Conservation (phyloP, 2,888 invertebrate genomes). For the Drosophila emarginata region DNA sequence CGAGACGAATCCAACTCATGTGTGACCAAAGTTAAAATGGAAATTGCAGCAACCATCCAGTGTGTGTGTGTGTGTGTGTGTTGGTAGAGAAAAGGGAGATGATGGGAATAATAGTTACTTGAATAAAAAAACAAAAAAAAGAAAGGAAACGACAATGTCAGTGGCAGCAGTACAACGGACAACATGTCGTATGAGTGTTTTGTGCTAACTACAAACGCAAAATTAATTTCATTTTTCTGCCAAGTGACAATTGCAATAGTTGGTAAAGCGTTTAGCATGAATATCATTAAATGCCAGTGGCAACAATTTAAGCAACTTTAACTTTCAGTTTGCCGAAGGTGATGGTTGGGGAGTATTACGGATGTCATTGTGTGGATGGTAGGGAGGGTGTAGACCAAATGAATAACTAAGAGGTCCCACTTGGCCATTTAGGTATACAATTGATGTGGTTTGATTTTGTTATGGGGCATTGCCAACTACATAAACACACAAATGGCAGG, state of each 20-base stretch:
- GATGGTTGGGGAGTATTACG: not conserved
- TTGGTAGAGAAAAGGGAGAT: conserved; percentile 2
- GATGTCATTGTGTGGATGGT: not conserved
- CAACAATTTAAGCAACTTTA: conserved; percentile 55
- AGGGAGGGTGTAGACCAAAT: conserved; percentile 51
- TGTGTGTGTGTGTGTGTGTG: conserved; percentile 17
- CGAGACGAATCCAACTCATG: conserved; percentile 70
- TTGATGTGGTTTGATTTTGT: conserved; percentile 79
- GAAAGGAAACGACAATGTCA: conserved; percentile 46
- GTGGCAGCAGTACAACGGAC: conserved; percentile 41
- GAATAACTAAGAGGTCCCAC: conserved; percentile 77
- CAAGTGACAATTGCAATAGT: conserved; percentile 66
- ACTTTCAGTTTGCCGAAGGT: conserved; percentile 4
- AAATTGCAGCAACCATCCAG: conserved; percentile 43
- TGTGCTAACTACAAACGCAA: conserved; percentile 66
- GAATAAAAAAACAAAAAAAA: conserved; percentile 15
- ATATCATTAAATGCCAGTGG: conserved; percentile 60
- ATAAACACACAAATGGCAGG: conserved; percentile 57
- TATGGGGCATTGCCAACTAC: conserved; percentile 68
- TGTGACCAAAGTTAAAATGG: conserved; percentile 74
- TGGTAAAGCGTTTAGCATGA: conserved; percentile 67
- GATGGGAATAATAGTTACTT: conserved; percentile 42
- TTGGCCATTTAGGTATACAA: conserved; percentile 77
- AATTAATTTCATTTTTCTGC: conserved; percentile 70
- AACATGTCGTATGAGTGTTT: conserved; percentile 68